phyloP scores from a whole-genome alignment of 2,888 invertebrate genomes.

The Herminia tarsipennalis region DNA sequence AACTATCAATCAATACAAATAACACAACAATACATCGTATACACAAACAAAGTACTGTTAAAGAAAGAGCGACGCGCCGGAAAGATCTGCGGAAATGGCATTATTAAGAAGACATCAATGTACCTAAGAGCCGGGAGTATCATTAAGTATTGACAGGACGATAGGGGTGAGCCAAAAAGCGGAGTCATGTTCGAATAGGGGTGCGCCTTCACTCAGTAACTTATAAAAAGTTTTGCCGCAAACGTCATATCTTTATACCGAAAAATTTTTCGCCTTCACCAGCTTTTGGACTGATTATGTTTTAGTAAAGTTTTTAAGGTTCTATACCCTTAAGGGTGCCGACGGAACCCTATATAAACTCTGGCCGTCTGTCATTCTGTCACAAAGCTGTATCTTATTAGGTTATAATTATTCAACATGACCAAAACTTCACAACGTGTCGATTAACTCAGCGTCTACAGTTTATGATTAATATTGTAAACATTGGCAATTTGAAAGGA shows the following conservation, averaged over 20 bases:
- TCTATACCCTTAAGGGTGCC: too few species aligned
- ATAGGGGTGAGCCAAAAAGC: constrained; percentile 48
- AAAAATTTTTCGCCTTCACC: too few species aligned
- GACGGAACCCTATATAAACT: too few species aligned
- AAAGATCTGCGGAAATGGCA: constrained; percentile 30
- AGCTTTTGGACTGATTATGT: too few species aligned
- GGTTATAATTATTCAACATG: too few species aligned
- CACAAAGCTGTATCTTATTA: too few species aligned
- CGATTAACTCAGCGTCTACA: too few species aligned
- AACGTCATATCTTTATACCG: constrained; percentile 15
- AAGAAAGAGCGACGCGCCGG: not conserved
- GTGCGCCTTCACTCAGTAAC: constrained; percentile 23
- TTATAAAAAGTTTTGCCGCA: constrained; percentile 25
- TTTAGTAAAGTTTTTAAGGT: too few species aligned
- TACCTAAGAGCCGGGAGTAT: constrained; percentile 49
- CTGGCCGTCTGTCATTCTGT: too few species aligned
- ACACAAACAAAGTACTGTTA: not conserved
- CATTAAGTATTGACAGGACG: constrained; percentile 58
- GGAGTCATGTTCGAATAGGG: constrained; percentile 58
- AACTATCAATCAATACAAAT: not conserved
- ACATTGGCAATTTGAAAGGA: too few species aligned
- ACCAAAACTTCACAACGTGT: too few species aligned
- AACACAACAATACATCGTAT: not conserved
- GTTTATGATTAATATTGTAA: too few species aligned
- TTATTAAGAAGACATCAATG: constrained; percentile 40